Base-by-base conservation (phyloP, 1,140 invertebrate species). In the Drosophila nigrodunni region DNA sequence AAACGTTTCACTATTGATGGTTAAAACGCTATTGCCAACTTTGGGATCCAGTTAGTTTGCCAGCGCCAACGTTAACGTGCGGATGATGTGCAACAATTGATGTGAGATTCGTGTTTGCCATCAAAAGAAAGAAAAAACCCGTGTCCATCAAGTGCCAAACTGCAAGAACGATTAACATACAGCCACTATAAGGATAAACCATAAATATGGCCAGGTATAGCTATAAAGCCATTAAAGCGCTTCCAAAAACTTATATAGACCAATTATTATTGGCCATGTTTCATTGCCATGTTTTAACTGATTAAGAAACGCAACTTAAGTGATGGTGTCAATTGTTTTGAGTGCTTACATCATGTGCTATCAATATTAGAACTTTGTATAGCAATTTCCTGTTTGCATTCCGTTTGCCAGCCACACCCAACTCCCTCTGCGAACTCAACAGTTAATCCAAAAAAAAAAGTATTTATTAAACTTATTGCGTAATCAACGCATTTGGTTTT, bases 21-120 rank as follows among this genome's bases (percentile, higher is more conserved):
- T 88, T 88, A 88, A 88, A 88, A 88, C 77, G 60, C 64, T 79
- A 71, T 74, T 80, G 71, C 83, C 70, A 64, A 50, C 77, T 43
- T 13, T 67, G 70, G 50, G 77, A 83, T 88, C 70, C 62, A 18
- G 52, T 89, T 89, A 88, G 83, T 88, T 80, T 83, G 83, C 70
- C 69, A 88, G 61, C 77, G 74, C 65, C 66, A 47, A 78, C 67
- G 73, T 68, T 72, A 69, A 77, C 43, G 74, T 72, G 67, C 82
- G 78, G 82, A 81, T 86, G 86, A 86, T 81, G 78, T 52, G 75
- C 77, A 62, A 73, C 68, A 44, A 55, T 49, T 69, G 61, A 71
- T 65, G 2, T 58, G 5, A 66, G 55, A 55, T n/a, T 39, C 35
- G 41, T 13, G 37, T 55, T 21, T 21, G 18, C 18, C 18, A 54